These are phyloP conservation scores for Tetheella fluctuosa DNA, from an alignment of 2,888 invertebrate genomes.

Conservation along the genomic window DNA sequence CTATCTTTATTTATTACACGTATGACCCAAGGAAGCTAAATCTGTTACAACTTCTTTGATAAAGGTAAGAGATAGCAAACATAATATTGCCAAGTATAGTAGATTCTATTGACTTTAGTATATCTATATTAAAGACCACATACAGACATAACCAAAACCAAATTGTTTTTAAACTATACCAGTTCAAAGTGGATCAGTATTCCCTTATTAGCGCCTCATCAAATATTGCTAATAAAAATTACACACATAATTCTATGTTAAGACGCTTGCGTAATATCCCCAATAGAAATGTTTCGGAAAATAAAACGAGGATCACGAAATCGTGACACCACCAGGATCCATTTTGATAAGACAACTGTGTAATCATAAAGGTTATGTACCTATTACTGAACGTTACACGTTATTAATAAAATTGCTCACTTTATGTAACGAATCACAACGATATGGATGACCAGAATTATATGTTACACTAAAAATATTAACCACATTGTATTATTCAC, in stretches of 20 bases:
- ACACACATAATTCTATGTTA: constrained; percentile 4
- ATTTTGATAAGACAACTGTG: not conserved
- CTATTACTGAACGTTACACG: not conserved
- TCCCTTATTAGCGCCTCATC: not conserved
- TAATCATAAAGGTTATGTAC: not conserved
- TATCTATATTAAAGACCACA: not conserved
- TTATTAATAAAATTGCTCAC: not conserved
- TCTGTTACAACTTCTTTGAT: not conserved
- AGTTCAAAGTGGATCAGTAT: constrained; percentile 6
- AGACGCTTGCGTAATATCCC: constrained; percentile 8
- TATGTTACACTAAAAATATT: not conserved
- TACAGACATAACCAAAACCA: not conserved
- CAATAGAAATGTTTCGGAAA: not conserved
- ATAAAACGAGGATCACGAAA: constrained; percentile 8
- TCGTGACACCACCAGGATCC: not conserved
- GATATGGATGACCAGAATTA: not conserved
- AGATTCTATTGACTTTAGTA: not conserved
- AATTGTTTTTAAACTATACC: too few relatives aligned
- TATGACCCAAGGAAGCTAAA: too few relatives aligned
- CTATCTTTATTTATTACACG: too few relatives aligned
- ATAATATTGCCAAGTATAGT: not conserved
- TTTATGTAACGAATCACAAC: not conserved
- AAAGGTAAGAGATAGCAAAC: not conserved
- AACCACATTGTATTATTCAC: not conserved
- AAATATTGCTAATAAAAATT: constrained; percentile 8